Evolutionary conservation across 2,888 invertebrate species (phyloP).

Genomic region (Chloroclysta siterata): DNA sequence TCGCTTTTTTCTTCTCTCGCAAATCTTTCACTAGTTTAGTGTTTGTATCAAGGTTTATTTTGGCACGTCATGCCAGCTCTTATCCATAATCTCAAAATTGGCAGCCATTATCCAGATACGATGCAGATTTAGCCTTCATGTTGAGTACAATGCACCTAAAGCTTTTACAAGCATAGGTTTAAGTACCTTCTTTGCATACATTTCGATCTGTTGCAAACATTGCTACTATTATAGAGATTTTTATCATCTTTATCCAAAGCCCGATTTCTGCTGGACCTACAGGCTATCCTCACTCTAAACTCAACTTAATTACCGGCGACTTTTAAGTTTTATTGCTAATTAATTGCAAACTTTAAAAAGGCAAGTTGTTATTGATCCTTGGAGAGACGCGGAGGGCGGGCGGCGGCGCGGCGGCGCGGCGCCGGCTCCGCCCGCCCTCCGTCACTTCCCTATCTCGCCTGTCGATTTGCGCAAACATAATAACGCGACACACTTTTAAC

Average conservation of each 20-base stretch:
- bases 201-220: too few relatives aligned
- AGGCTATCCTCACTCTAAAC: not conserved
- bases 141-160: not conserved
- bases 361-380: constrained; percentile 36
- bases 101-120: not conserved
- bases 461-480: constrained; percentile 59
- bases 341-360: not conserved
- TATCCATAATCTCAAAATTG: not conserved
- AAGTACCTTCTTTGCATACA: too few relatives aligned
- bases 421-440: constrained; percentile 50
- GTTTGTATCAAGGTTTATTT: constrained; percentile 3
- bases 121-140: not conserved
- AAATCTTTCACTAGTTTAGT: constrained; percentile 27
- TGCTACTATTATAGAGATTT: too few relatives aligned
- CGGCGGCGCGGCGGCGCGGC: constrained; percentile 47
- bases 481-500: constrained; percentile 61
- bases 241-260: too few relatives aligned
- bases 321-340: not conserved
- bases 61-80: not conserved
- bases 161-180: too few relatives aligned
- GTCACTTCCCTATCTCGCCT: constrained; percentile 46
- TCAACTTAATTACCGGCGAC: not conserved
- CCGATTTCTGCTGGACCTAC: too few relatives aligned
- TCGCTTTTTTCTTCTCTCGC: constrained; percentile 26
- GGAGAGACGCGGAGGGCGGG: constrained; percentile 19